Base-by-base conservation (phyloP, 2,797 vertebrate genomes). In the Silurus aristotelis region DNA sequence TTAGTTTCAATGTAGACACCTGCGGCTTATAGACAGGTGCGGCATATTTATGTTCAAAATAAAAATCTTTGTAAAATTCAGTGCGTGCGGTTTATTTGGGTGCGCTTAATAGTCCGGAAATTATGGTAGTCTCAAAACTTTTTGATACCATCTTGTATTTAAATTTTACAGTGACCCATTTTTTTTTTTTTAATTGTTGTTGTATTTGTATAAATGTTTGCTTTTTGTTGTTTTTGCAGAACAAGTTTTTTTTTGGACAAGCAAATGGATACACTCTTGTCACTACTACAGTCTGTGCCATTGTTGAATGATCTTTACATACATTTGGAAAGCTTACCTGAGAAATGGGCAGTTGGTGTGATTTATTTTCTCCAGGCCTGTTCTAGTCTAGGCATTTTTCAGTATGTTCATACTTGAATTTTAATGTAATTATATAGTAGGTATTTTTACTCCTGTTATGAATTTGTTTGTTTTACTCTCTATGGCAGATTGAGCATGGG, bases 261-360 rank as follows among this genome's bases (percentile, higher is more conserved):
- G 27, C 15, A 70, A 70, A 19, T 70, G 66, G 19, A 19, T 2
- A 70, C 31, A 1, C 7, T 70, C 15, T 70, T 70, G 6, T 70
- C 67, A 70, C 5, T 43, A 6, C 31, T 70, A 15, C 31, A 70
- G 27, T 84, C 82, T 48, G 31, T 87, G 31, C 64, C 86, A 67
- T 76, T 60, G 13, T 68, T 87, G 6, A 67, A 5, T 22, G 61
- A n/a, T 0, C 43, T 87, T 58, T 48, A 46, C 55, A 15, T 84
- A 56, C 56, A 38, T 0, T 20, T 67, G 58, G 68, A 46, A 0
- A 5, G 64, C n/a, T 52, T 87, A 71, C 72, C 48, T 56, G 76
- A 76, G 46, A 38, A 63, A 6, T 87, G 86, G 77, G 82, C 77
- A 58, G 79, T 60, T 61, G 73, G 64, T 48, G 58, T 84, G 52